phyloP scores from a whole-genome alignment of 1,140 invertebrate species.

The Coboldia fuscipes region DNA sequence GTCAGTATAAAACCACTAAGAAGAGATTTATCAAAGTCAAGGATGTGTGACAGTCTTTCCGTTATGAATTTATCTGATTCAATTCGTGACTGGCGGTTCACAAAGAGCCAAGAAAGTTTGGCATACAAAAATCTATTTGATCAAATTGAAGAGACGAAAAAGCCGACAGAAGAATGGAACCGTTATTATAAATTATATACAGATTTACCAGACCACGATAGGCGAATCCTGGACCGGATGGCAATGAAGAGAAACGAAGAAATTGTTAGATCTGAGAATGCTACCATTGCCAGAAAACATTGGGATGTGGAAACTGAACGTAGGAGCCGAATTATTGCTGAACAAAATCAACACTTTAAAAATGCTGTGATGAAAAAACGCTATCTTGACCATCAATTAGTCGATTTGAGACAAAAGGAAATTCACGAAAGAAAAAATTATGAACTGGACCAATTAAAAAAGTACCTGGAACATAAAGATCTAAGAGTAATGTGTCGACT shows the following conservation, averaged over 20 bases:
- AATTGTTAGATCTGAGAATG: conserved; percentile 15
- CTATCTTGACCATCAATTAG: conserved; percentile 15
- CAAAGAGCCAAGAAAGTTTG: neutral
- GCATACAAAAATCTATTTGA: neutral
- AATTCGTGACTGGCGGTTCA: neutral
- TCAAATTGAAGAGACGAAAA: neutral
- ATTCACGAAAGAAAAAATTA: conserved; percentile 13
- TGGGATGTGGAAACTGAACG: conserved; percentile 21
- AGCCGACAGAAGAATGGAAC: conserved; percentile 3
- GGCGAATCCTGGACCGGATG: conserved; percentile 20
- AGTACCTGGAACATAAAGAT: conserved; percentile 13
- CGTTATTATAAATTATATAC: conserved; percentile 13
- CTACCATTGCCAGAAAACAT: conserved; percentile 17
- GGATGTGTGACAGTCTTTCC: too few species aligned
- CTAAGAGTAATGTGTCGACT: conserved; percentile 10
- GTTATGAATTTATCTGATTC: neutral
- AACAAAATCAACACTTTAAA: conserved; percentile 18
- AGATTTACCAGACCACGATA: conserved; percentile 15
- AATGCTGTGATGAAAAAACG: conserved; percentile 17
- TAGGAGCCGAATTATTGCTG: conserved; percentile 13
- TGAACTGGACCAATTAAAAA: conserved; percentile 11
- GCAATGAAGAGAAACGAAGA: conserved; percentile 15
- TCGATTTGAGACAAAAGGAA: conserved; percentile 13
- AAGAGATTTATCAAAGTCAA: neutral
- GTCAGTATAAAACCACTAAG: neutral